These are phyloP conservation scores for Pristionchus fissidentatus DNA, from an alignment of 2,888 invertebrate genomes.

Conservation along the genomic window DNA sequence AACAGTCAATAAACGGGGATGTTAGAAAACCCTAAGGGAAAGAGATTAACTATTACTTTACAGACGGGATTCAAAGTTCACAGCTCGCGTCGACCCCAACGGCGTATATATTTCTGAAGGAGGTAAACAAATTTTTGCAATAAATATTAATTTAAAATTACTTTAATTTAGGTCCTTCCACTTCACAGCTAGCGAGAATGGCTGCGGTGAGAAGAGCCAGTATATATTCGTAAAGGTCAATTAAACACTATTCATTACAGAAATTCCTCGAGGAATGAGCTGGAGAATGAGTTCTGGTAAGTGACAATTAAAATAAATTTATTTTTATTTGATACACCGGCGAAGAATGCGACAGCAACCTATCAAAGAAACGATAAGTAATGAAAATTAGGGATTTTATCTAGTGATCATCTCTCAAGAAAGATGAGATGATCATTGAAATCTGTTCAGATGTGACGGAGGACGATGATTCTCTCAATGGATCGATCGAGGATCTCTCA, in stretches of 20 bases:
- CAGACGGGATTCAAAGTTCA: constrained; percentile 12
- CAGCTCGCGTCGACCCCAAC: not conserved
- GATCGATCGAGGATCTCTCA: not conserved
- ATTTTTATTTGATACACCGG: too few relatives aligned
- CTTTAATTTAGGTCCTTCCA: not conserved
- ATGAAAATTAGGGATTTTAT: too few relatives aligned
- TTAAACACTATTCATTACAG: not conserved
- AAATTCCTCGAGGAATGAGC: constrained; percentile 13
- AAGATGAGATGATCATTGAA: not conserved
- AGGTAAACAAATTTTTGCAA: not conserved
- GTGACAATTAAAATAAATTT: not conserved
- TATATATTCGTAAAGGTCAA: not conserved
- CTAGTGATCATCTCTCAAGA: too few relatives aligned
- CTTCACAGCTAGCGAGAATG: not conserved
- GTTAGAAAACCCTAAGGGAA: not conserved
- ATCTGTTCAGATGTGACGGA: not conserved
- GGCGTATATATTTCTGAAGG: not conserved
- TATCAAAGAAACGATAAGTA: too few relatives aligned
- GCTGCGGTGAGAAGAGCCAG: constrained; percentile 26
- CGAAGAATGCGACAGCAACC: too few relatives aligned
- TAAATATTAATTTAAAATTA: not conserved
- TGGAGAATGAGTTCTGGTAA: constrained; percentile 10
- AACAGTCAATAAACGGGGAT: too few relatives aligned
- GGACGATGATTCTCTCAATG: not conserved
- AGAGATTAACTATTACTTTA: constrained; percentile 5